Percentiles rank a stretch among this genome's conserved stretches.
These are phyloP conservation scores for Leucophora obtusa DNA, from an alignment of 2,888 invertebrate species.

Conservation along the genomic window DNA sequence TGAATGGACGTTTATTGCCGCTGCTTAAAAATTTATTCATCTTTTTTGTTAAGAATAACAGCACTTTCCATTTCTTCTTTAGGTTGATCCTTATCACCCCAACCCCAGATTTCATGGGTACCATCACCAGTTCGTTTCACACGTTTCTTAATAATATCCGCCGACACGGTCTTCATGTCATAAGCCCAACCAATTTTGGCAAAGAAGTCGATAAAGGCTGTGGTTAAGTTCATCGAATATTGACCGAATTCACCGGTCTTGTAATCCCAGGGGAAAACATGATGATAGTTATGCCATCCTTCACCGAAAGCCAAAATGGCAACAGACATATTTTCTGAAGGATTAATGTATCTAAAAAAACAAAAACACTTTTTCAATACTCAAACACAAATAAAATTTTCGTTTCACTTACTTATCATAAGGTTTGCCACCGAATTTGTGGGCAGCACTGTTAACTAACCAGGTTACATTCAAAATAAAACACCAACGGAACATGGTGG, in stretches of 20 bases:
- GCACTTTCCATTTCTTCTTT: constrained; percentile 81
- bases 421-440: constrained; percentile 87
- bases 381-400: too few species aligned
- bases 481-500: constrained; percentile 87
- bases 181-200: constrained; percentile 92
- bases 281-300: constrained; percentile 93
- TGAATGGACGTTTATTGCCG: constrained; percentile 52
- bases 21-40: constrained; percentile 77
- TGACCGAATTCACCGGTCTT: constrained; percentile 89
- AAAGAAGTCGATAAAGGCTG: constrained; percentile 88
- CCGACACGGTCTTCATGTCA: constrained; percentile 89
- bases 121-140: constrained; percentile 88
- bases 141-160: constrained; percentile 84
- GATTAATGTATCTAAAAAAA: constrained; percentile 81
- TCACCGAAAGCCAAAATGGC: constrained; percentile 84
- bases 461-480: constrained; percentile 91
- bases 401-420: constrained; percentile 82
- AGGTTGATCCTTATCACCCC: constrained; percentile 86
- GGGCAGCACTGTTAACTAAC: constrained; percentile 94
- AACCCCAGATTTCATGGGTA: constrained; percentile 87
- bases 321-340: constrained; percentile 83
- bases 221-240: constrained; percentile 86
- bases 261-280: constrained; percentile 92
- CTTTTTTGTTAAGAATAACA: constrained; percentile 81
- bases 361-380: background rate